phyloP scores from a whole-genome alignment of 2,888 invertebrate genomes.

The Xylocampa areola region DNA sequence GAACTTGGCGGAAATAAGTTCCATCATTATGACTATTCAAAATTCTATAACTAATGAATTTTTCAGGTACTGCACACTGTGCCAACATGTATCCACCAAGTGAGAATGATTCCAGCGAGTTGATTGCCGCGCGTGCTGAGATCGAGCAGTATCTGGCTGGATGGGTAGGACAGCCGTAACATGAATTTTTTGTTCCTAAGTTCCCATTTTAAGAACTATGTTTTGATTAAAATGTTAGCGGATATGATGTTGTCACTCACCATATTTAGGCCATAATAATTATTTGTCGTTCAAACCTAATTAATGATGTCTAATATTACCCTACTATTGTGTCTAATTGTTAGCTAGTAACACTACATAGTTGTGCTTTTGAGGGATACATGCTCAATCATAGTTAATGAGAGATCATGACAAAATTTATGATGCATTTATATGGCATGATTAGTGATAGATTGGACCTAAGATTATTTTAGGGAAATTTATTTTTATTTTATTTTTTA shows the following conservation, averaged over 20 bases:
- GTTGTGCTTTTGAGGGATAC: too few species aligned
- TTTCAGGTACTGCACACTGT: slow-evolving; percentile 97
- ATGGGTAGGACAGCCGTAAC: slow-evolving; percentile 80
- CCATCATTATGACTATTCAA: background rate
- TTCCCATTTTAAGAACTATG: slow-evolving; percentile 27
- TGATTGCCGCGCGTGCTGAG: slow-evolving; percentile 92
- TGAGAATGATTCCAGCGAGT: slow-evolving; percentile 91
- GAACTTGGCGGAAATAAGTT: too few species aligned
- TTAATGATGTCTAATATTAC: too few species aligned
- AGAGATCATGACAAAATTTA: slow-evolving; percentile 33
- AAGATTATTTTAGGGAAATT: slow-evolving; percentile 8
- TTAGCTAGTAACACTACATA: background rate
- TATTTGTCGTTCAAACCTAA: too few species aligned
- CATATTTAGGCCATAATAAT: slow-evolving; percentile 10
- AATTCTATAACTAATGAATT: background rate
- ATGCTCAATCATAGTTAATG: slow-evolving; percentile 4
- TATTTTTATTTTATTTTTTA: background rate
- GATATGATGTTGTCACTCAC: slow-evolving; percentile 26
- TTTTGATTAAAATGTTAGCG: slow-evolving; percentile 23
- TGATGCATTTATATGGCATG: slow-evolving; percentile 15
- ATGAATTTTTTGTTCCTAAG: slow-evolving; percentile 42
- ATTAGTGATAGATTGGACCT: slow-evolving; percentile 22
- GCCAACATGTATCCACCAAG: slow-evolving; percentile 97
- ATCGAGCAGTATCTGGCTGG: slow-evolving; percentile 89
- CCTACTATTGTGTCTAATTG: background rate